These are phyloP conservation scores for Trichonephila clavipes DNA, from an alignment of 1,140 invertebrate species.

Conservation along the genomic window DNA sequence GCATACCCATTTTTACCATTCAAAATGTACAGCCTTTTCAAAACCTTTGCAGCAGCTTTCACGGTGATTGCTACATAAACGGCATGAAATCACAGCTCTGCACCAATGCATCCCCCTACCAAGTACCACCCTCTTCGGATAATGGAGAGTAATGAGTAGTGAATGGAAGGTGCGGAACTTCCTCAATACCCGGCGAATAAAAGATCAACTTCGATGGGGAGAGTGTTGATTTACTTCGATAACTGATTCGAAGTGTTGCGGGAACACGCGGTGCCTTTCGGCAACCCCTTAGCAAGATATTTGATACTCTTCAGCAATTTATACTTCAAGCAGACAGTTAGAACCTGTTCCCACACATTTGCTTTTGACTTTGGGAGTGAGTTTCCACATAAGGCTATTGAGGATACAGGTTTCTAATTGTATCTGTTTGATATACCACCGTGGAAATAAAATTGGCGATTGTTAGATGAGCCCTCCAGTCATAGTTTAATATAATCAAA, in stretches of 20 bases:
- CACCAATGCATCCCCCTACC: conserved; percentile 35
- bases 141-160: conserved; percentile 69
- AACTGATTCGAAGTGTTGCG: not conserved
- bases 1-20: conserved; percentile 52
- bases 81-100: conserved; percentile 70
- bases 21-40: conserved; percentile 21
- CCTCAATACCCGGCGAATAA: not conserved
- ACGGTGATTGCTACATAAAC: conserved; percentile 70
- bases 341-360: conserved; percentile 40
- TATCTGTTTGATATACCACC: not conserved
- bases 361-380: not conserved
- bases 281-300: conserved; percentile 33
- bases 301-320: conserved; percentile 32
- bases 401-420: not conserved
- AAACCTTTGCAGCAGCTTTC: conserved; percentile 17
- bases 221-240: conserved; percentile 37
- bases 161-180: conserved; percentile 66
- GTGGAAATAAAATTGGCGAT: not conserved
- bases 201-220: conserved; percentile 43
- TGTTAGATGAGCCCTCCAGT: not conserved
- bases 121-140: conserved; percentile 61
- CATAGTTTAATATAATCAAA: not conserved
- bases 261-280: conserved; percentile 51
- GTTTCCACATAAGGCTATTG: not conserved
- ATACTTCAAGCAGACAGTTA: not conserved